Evolutionary conservation across 2,888 invertebrate species (phyloP), one percentile per base, ranked within the genome.

Genomic region (Dynastes tityus): DNA sequence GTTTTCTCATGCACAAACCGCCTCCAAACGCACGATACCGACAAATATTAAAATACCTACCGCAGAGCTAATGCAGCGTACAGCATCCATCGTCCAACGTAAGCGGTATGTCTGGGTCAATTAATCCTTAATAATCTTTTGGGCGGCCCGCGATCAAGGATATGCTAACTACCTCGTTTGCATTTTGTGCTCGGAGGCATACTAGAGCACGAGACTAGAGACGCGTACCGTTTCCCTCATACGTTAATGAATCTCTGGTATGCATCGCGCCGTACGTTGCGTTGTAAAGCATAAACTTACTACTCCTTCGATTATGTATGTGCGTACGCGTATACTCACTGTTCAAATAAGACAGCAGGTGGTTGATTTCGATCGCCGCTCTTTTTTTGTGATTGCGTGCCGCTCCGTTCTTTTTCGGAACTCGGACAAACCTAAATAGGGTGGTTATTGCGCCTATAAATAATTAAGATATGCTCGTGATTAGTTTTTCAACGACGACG

Each of bases 41-140:
- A 67, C 27, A 67, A 70, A 58, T 73, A 73, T 58, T 55, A 58
- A 68, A 51, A 73, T 73, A 73, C 73, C 73, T 73, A 73, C 73
- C 73, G 40, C 73, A 58, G 58, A 55, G 73, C 40, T 4, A 22
- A 55, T 22, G 58, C 40, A 4, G 37, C 58, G 40, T 37, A 73
- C 8, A 22, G 22, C 55, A 55, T 16, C 16, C 40, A 73, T 40
- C 8, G 58, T 73, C 58, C 37, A 37, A 22, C 22, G 71, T 73
- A 73, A 73, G 73, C 58, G 58, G 58, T 73, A 73, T 58, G 73
- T 73, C 73, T 73, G 58, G 73, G 73, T 73, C 73, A 73, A 73
- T 73, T 73, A 73, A 73, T 73, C 73, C 58, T 73, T 76, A 76
- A 76, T 76, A 76, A 76, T 76, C 67, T 76, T 63, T 67, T 22